A percentile compares a stretch with the other conserved stretches of the same genome.
Conservation (phyloP, 2,888 invertebrate genomes). For the Amblyjoppa proteus region DNA sequence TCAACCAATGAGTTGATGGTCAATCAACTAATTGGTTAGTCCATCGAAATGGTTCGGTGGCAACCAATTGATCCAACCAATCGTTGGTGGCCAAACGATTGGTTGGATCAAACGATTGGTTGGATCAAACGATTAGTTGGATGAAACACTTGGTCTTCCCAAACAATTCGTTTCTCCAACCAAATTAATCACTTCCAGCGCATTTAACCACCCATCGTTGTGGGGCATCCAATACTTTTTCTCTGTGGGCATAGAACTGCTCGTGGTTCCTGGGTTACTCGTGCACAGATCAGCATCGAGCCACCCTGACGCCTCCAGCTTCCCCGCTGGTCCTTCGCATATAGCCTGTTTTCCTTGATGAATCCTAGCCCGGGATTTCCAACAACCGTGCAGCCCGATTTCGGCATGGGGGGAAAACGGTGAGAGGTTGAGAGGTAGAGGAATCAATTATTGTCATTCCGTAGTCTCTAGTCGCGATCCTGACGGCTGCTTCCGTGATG, state of each 20-base stretch:
- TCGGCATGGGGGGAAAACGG: constrained; percentile 9
- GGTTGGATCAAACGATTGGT: too few species aligned
- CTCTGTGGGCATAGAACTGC: not conserved
- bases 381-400: constrained; percentile 49
- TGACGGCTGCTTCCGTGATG: constrained; percentile 81
- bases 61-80: not conserved
- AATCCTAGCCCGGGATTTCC: constrained; percentile 32
- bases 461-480: constrained; percentile 79
- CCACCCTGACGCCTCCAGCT: not conserved
- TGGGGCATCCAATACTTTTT: not conserved
- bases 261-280: not conserved
- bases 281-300: not conserved
- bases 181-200: not conserved
- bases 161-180: not conserved
- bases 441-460: constrained; percentile 84
- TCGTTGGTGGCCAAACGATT: not conserved
- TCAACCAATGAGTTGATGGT: too few species aligned
- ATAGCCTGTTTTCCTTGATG: not conserved
- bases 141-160: not conserved
- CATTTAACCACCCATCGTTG: not conserved
- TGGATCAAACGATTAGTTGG: not conserved
- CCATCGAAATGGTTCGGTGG: not conserved
- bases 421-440: constrained; percentile 67
- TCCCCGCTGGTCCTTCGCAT: not conserved
- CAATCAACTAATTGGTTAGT: not conserved